Evolutionary conservation across 2,888 invertebrate species (phyloP), one percentile per base, ranked within the genome.

Genomic region (Melikaiella ostensackeni): DNA sequence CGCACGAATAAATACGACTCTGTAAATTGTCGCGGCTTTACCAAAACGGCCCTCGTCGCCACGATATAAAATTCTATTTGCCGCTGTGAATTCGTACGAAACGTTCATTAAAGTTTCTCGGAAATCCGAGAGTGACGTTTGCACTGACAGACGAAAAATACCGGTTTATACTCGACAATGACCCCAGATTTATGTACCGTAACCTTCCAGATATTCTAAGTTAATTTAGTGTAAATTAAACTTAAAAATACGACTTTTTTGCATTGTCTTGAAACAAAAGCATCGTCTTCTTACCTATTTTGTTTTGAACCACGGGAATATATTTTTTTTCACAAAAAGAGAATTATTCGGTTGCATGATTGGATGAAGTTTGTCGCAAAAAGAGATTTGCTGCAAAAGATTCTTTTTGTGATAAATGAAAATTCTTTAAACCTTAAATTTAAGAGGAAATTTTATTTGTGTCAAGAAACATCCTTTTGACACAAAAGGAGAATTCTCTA

Each of bases 61-160:
- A 63, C 35, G 33, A 35, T 33, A 63, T 35, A 35, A 63, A 63
- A 63, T 63, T 33, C n/a, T 35, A 63, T 63, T 33, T n/a, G 35
- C 62, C 35, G n/a, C 35, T 11, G 35, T 63, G 62, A 63, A 63
- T 63, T 63, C 33, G n/a, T 63, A 63, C 21, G 62, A 63, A 63
- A 63, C 35, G 33, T n/a, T n/a, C 62, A 63, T 63, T 63, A 63
- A 63, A 63, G 62, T 63, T 63, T 35, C 62, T 63, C 11, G 62
- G 35, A 63, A 63, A 63, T 63, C n/a, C 35, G 11, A n/a, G 33
- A 63, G 35, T 63, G 62, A 63, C n/a, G 62, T 63, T 9, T 63
- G 9, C n/a, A n/a, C 9, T 33, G 33, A 33, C 9, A 33, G 35
- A 11, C n/a, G 35, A 35, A 62, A 33, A 62, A 62, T 62, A 35